Base-by-base conservation (phyloP, 2,797 vertebrate genomes). In the Rhinatrema bivittatum region DNA sequence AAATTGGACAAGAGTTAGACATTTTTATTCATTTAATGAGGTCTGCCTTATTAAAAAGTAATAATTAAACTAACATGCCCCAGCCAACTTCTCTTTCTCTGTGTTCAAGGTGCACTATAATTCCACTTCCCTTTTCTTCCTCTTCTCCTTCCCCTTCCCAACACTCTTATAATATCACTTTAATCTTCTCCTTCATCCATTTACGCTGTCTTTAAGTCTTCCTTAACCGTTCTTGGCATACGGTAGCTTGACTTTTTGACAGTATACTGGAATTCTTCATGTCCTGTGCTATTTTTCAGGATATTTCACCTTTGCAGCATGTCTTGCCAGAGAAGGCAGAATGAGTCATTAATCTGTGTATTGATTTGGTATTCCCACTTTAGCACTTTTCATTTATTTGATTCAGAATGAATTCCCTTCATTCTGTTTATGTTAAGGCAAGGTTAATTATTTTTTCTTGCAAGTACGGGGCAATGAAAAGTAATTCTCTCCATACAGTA, bases 51-150 rank as follows among this genome's bases (percentile, higher is more conserved):
- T 48, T 36, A 39, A 43, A 20, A 22, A 25, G 21, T 8, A n/a
- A 18, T 20, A 5, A 16, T 18, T 2, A 21, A 5, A 12, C 20
- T 60, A 62, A 37, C 35, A 38, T 24, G 52, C 32, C 54, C 52
- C 33, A 40, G 45, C 35, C 43, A 26, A 39, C 42, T 39, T 39
- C 5, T 23, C 35, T 38, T 50, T 38, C 3, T 46, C 68, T 48
- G 20, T 55, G 56, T 43, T 53, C 35, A 2, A 44, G 45, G 65
- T 64, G 68, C 56, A 6, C 28, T 65, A 34, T 32, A 55, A 41
- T 43, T 45, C 25, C 24, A 40, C 11, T 61, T 42, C 32, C 57
- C 41, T n/a, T 17, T 45, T 49, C 50, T 36, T 10, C n/a, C n/a
- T n/a, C 27, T 60, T 11, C 14, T n/a, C 26, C 32, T 47, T 23